Conservation (phyloP, 1,140 invertebrate genomes). For the Episyrphus balteatus region DNA sequence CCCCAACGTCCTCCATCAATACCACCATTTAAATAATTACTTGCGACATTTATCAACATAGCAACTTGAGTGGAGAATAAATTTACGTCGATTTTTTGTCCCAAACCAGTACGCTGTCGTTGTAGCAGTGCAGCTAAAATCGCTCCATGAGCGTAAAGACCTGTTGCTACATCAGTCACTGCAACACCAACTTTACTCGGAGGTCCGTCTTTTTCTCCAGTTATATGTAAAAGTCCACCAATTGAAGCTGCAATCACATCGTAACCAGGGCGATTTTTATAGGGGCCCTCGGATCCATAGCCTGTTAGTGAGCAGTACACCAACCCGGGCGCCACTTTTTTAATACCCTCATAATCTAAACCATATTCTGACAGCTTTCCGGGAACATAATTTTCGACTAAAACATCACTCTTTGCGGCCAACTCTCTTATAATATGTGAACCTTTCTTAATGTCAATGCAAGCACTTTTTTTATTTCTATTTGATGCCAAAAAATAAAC, state of each 20-base stretch:
- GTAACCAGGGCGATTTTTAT: constrained; percentile 76
- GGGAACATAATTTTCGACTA: constrained; percentile 92
- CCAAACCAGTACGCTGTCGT: constrained; percentile 61
- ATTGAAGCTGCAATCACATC: constrained; percentile 91
- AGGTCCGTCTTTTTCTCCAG: constrained; percentile 69
- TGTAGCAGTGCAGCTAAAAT: constrained; percentile 84
- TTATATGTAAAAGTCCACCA: constrained; percentile 82
- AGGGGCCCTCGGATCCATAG: constrained; percentile 80
- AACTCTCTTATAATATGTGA: constrained; percentile 61
- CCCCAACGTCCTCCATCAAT: constrained; percentile 69
- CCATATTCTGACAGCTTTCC: constrained; percentile 70
- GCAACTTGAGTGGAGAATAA: constrained; percentile 87
- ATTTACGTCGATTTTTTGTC: constrained; percentile 90
- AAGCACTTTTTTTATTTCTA: constrained; percentile 92
- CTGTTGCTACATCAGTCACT: constrained; percentile 85
- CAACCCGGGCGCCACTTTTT: constrained; percentile 59
- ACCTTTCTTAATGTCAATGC: constrained; percentile 76
- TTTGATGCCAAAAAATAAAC: constrained; percentile 84
- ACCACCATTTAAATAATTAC: constrained; percentile 81
- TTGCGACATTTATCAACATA: constrained; percentile 77
- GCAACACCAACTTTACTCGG: constrained; percentile 91
- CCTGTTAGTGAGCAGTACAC: constrained; percentile 94
- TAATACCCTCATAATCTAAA: constrained; percentile 69
- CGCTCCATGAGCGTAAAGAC: constrained; percentile 89
- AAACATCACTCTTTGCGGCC: constrained; percentile 66